Base-by-base conservation (phyloP, 1,140 invertebrate genomes). In the Aporrectodea caliginosa region DNA sequence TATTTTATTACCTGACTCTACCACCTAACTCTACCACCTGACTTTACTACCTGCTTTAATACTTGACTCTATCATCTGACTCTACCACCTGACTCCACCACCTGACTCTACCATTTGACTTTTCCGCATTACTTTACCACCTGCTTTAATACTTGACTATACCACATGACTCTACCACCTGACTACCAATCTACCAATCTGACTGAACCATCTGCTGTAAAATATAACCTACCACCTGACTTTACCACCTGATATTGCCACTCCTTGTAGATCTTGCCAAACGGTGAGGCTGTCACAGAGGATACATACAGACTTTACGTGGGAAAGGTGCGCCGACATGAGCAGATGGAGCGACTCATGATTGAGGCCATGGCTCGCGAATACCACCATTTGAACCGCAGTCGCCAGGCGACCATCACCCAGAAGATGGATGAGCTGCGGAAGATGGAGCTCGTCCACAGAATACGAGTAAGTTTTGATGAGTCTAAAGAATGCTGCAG, bases 281-380 rank as follows among this genome's bases (percentile, higher is more conserved):
- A 82, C 43, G 87, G 87, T 14, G 78, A 86, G 69, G 84, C 88
- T 34, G 79, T 88, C 2, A 83, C 85, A 1, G 87, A 88, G 75
- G 83, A 84, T 32, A 85, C 84, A 32, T 88, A 86, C 79, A 78
- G 87, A 31, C 74, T 87, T 6, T 87, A 85, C 75, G 87, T 87
- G 84, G 85, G 84, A 0, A 80, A 84, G 2, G 84, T 84, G 68
- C 85, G 88, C 80, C 87, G 87, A 82, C 85, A 85, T 78, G 84
- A 85, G 72, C 85, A 87, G 71, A 86, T 88, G 6, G 87, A 86
- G 69, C 84, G 88, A 68, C 83, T 86, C 29, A 79, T 88, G 35
- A 85, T 87, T 6, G 86, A 87, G 78, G 86, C 87, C 29, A 88
- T 88, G 35, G 87, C 88, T 14, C 85, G 87, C 81, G 87, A 88